These are phyloP conservation scores for Platyrinchus mystaceus DNA, from an alignment of 2,797 vertebrate genomes.

Conservation along the genomic window DNA sequence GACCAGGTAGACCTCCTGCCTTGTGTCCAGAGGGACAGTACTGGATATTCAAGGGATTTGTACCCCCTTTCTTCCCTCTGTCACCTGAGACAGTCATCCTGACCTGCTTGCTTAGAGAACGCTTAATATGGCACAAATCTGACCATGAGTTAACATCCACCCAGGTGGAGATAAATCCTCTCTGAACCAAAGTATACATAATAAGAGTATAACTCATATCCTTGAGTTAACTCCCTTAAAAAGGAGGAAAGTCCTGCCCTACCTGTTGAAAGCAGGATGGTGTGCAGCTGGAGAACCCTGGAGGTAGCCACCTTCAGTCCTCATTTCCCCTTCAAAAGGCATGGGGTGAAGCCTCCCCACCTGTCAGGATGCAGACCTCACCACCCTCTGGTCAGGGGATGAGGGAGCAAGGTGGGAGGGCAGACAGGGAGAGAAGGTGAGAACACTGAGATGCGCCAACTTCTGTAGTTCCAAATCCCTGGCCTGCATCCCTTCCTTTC, in stretches of 20 bases:
- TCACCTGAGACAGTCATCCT: neutral
- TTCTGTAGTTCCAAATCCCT: neutral
- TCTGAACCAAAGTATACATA: neutral
- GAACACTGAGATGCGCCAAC: neutral
- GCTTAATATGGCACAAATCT: neutral
- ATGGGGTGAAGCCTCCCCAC: neutral
- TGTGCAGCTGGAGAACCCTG: neutral
- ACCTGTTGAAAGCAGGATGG: neutral
- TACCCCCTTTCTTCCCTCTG: neutral
- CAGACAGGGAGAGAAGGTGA: neutral
- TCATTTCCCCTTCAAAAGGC: neutral
- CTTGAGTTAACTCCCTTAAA: neutral
- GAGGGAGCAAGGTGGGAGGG: neutral
- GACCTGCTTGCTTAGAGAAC: neutral
- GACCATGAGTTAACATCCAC: neutral
- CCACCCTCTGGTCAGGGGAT: fast-evolving
- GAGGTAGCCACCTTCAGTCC: neutral
- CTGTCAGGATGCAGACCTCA: neutral
- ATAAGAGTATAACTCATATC: neutral
- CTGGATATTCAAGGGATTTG: neutral
- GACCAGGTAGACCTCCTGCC: neutral
- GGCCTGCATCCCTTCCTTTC: neutral
- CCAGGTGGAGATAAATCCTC: neutral
- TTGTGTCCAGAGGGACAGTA: neutral
- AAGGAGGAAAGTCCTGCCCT: neutral